Conservation (phyloP, 2,113 vertebrate species). For the Gorsachius goisagi region DNA sequence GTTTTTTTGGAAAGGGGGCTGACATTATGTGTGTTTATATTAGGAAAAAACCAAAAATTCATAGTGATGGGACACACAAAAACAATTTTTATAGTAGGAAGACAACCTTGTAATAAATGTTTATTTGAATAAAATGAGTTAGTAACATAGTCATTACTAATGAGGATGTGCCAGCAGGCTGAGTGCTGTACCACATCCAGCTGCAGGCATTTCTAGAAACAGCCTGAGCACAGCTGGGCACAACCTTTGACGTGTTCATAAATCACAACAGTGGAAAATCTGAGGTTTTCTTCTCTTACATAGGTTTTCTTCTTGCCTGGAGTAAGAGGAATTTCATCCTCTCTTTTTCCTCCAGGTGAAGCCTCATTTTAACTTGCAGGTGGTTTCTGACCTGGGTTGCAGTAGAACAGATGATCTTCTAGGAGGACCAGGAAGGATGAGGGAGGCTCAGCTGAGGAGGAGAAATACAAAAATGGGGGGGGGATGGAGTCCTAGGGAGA, state of each 20-base stretch:
- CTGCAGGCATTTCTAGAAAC: background rate
- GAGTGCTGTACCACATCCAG: background rate
- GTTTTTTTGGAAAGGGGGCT: background rate
- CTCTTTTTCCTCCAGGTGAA: background rate
- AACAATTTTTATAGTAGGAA: fast-evolving
- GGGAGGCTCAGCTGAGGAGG: fast-evolving
- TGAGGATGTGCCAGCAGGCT: background rate
- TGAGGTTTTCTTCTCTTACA: background rate
- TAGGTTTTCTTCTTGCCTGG: background rate
- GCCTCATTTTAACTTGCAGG: background rate
- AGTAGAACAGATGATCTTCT: background rate
- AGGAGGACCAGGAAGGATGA: background rate
- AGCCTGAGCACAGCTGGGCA: background rate
- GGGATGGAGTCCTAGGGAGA: background rate
- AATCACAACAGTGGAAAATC: background rate
- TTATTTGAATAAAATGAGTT: background rate
- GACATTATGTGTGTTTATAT: background rate
- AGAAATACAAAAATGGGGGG: background rate
- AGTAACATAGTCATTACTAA: background rate
- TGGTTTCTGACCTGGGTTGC: background rate
- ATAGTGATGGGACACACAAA: background rate
- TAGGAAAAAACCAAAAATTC: background rate
- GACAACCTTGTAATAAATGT: background rate
- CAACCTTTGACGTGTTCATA: background rate
- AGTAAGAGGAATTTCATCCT: background rate